phyloP scores from a whole-genome alignment of 2,888 invertebrate species.

The Phyto melanocephala region DNA sequence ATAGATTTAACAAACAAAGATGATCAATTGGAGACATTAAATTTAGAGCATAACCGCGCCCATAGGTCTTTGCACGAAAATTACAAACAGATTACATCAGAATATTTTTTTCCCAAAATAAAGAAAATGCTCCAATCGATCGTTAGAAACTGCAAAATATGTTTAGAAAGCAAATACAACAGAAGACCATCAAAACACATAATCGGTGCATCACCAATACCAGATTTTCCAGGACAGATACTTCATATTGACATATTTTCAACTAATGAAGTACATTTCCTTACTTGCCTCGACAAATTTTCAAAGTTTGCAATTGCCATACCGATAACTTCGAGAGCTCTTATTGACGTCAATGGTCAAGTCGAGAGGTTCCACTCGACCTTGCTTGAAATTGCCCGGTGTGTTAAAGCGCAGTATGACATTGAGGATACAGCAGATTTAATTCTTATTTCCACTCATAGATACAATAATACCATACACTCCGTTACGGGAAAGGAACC shows the following conservation, averaged over 20 bases:
- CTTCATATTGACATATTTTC: slow-evolving; percentile 39
- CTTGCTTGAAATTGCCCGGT: slow-evolving; percentile 7
- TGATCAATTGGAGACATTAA: too few relatives aligned
- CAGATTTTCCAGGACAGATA: slow-evolving; percentile 29
- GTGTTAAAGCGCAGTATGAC: background rate
- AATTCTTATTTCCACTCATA: slow-evolving; percentile 3
- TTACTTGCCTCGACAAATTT: slow-evolving; percentile 38
- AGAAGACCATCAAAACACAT: slow-evolving; percentile 29
- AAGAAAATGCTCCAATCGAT: too few relatives aligned
- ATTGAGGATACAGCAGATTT: background rate
- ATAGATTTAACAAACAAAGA: too few relatives aligned
- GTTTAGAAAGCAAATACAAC: slow-evolving; percentile 35
- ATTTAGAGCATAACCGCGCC: too few relatives aligned
- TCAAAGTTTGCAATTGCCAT: background rate
- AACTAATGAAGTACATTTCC: slow-evolving; percentile 25
- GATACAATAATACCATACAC: background rate
- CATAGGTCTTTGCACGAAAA: too few relatives aligned
- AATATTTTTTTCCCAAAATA: too few relatives aligned
- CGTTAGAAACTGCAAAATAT: too few relatives aligned
- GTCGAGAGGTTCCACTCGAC: slow-evolving; percentile 25
- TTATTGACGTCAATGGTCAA: too few relatives aligned
- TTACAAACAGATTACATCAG: too few relatives aligned
- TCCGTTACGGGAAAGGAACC: background rate
- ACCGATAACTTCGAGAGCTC: too few relatives aligned
- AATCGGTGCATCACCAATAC: slow-evolving; percentile 27